phyloP scores from a whole-genome alignment of 1,140 invertebrate species.

The Megalonaias nervosa region DNA sequence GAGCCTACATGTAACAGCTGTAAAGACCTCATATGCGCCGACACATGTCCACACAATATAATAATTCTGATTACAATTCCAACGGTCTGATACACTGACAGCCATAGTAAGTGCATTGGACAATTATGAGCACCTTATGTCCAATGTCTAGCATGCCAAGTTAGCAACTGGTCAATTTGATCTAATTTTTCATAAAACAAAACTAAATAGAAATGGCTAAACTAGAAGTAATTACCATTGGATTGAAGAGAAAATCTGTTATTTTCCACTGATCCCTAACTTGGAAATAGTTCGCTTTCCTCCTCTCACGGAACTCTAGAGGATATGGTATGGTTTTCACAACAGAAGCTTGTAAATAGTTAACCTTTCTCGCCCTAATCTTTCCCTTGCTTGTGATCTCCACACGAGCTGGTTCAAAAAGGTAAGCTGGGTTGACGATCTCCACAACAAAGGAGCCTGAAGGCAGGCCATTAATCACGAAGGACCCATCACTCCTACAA shows the following conservation, averaged over 20 bases:
- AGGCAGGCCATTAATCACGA: conserved; percentile 90
- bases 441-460: conserved; percentile 97
- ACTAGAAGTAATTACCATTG: conserved; percentile 78
- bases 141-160: no score
- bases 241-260: conserved; percentile 96
- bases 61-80: no score
- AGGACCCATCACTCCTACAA: conserved; percentile 84
- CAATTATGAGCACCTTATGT: no score
- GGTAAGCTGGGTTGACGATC: conserved; percentile 90
- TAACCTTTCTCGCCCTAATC: conserved; percentile 94
- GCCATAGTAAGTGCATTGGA: no score
- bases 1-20: no score
- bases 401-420: conserved; percentile 74
- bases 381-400: conserved; percentile 81
- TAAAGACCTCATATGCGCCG: no score
- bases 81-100: no score
- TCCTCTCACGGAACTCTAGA: conserved; percentile 86
- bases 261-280: conserved; percentile 92
- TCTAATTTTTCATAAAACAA: no score
- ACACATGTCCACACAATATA: no score
- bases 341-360: conserved; percentile 92
- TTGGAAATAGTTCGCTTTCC: conserved; percentile 93
- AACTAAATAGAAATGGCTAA: no score
- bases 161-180: no score
- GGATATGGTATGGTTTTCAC: conserved; percentile 84